A percentile compares a stretch with the other conserved stretches of the same genome.
These are phyloP conservation scores for Megalopta genalis DNA, from an alignment of 1,140 invertebrate genomes.

Conservation along the genomic window DNA sequence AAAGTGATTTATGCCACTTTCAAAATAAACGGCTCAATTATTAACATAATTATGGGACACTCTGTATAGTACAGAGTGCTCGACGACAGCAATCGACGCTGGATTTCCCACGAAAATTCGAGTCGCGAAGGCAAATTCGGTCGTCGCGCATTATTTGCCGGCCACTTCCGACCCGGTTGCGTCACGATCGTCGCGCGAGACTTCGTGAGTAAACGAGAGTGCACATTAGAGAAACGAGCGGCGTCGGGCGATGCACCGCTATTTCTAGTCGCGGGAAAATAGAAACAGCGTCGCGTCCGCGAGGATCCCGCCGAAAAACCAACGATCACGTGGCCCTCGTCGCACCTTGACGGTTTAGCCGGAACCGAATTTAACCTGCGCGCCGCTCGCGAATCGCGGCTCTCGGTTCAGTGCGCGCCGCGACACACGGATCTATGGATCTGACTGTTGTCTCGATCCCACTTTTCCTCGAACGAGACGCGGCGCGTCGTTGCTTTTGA, in stretches of 20 bases:
- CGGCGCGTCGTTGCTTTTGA: no score
- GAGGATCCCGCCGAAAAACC: slow-evolving; percentile 2
- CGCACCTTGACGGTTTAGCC: background rate
- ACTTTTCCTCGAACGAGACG: no score
- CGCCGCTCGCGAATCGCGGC: slow-evolving; percentile 28
- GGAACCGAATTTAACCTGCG: slow-evolving; percentile 44
- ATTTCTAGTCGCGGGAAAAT: slow-evolving; percentile 34
- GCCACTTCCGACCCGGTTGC: background rate
- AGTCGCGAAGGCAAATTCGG: no score
- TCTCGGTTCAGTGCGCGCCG: slow-evolving; percentile 56
- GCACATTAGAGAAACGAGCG: background rate
- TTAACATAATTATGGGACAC: no score
- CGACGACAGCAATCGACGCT: no score
- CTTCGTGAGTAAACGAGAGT: background rate
- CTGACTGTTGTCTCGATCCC: no score
- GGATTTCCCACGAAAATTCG: no score
- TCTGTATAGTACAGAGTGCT: no score
- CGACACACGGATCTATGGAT: slow-evolving; percentile 33
- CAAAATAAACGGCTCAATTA: no score
- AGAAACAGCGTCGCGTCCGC: slow-evolving; percentile 12
- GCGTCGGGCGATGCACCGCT: slow-evolving; percentile 12
- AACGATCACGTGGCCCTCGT: background rate
- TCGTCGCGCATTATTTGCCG: no score
- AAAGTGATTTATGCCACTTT: no score
- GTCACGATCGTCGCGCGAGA: slow-evolving; percentile 4